phyloP scores from a whole-genome alignment of 2,797 vertebrate genomes.

The Aplochiton taeniatus region DNA sequence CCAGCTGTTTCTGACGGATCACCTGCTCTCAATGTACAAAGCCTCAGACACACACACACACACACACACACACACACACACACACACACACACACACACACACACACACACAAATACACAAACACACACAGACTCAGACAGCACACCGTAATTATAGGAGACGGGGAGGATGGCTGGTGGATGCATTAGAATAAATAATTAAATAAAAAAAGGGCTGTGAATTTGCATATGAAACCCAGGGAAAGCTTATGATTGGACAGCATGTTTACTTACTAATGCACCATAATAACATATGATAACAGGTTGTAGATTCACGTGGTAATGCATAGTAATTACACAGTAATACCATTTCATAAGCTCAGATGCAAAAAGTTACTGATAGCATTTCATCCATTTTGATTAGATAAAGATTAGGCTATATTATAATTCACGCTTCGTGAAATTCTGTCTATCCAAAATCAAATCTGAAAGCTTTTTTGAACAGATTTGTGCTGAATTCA shows the following conservation, averaged over 20 bases:
- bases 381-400: too few relatives aligned
- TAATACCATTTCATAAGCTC: too few relatives aligned
- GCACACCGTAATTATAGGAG: slow-evolving; percentile 61
- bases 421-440: too few relatives aligned
- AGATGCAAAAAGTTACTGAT: too few relatives aligned
- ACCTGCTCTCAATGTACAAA: slow-evolving; percentile 54
- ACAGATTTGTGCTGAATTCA: too few relatives aligned
- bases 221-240: slow-evolving; percentile 37
- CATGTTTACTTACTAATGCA: slow-evolving; percentile 8
- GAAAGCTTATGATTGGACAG: slow-evolving; percentile 28
- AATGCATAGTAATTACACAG: too few relatives aligned
- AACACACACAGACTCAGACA: slow-evolving; percentile 10
- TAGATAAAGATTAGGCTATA: too few relatives aligned
- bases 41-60: slow-evolving; percentile 20
- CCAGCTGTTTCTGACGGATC: slow-evolving; percentile 77
- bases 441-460: too few relatives aligned
- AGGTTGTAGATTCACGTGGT: too few relatives aligned
- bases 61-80: neutral
- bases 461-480: too few relatives aligned
- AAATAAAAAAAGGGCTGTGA: slow-evolving; percentile 38
- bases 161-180: slow-evolving; percentile 35
- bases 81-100: slow-evolving; percentile 27
- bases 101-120: slow-evolving; percentile 6
- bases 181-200: slow-evolving; percentile 32
- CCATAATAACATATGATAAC: slow-evolving; percentile 3